Conservation (phyloP, 2,797 vertebrate species). For the Melanogrammus aeglefinus region DNA sequence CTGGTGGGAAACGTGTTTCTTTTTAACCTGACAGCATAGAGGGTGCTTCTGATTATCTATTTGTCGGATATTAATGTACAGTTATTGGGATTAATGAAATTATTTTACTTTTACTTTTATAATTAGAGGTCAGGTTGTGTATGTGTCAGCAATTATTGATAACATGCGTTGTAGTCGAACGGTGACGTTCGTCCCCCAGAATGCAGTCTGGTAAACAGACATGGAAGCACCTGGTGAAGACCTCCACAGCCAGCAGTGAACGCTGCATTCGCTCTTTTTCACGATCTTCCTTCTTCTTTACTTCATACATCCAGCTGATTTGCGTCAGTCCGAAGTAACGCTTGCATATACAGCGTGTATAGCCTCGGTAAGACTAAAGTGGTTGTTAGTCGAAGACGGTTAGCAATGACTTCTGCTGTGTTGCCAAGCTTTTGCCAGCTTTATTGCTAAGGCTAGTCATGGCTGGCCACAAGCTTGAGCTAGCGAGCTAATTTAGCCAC, state of each 20-base stretch:
- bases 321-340: conserved; percentile 48
- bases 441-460: conserved; percentile 67
- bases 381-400: conserved; percentile 52
- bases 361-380: conserved; percentile 69
- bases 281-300: conserved; percentile 59
- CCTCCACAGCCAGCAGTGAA: conserved; percentile 79
- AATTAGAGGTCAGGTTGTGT: not conserved
- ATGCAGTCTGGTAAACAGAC: conserved; percentile 87
- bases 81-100: not conserved
- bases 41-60: not conserved
- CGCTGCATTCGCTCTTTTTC: conserved; percentile 65
- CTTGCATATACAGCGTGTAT: conserved; percentile 45
- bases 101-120: not conserved
- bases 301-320: conserved; percentile 53
- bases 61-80: not conserved
- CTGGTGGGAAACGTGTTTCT: not conserved
- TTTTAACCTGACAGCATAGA: conserved; percentile 2
- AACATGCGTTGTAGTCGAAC: not conserved
- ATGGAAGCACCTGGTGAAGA: conserved; percentile 83
- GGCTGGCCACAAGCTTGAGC: conserved; percentile 61
- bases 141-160: not conserved
- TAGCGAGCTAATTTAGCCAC: conserved; percentile 68
- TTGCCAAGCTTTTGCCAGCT: conserved; percentile 65
- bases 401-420: conserved; percentile 68
- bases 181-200: conserved; percentile 63